These are phyloP conservation scores for Thaumatotibia leucotreta DNA, from an alignment of 1,140 invertebrate species.

Conservation along the genomic window DNA sequence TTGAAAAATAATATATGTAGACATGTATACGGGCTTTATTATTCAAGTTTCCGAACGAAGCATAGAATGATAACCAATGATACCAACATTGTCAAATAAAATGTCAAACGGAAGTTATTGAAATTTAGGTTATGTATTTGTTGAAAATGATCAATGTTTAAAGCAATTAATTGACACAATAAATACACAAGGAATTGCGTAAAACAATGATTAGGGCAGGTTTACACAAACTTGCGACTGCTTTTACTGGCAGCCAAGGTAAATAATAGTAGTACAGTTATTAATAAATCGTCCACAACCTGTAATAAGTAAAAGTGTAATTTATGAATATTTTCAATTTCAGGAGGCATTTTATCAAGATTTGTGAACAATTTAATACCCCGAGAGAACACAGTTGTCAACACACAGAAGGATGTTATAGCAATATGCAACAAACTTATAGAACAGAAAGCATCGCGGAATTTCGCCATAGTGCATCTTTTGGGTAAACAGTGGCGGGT, in stretches of 20 bases:
- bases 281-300: too few relatives aligned
- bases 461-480: constrained; percentile 92
- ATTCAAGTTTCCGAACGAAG: too few relatives aligned
- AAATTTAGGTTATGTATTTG: constrained; percentile 20
- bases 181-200: neutral
- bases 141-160: neutral
- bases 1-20: too few relatives aligned
- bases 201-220: constrained; percentile 46
- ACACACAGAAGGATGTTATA: constrained; percentile 60
- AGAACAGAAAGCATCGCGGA: constrained; percentile 79
- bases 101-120: neutral
- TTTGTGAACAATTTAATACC: constrained; percentile 45
- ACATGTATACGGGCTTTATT: too few relatives aligned
- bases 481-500: constrained; percentile 92
- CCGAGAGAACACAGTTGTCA: constrained; percentile 24
- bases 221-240: constrained; percentile 47
- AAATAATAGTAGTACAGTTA: too few relatives aligned
- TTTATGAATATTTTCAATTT: constrained; percentile 24
- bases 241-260: constrained; percentile 50
- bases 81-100: too few relatives aligned
- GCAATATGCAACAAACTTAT: constrained; percentile 64
- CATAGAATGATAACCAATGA: too few relatives aligned
- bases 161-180: neutral
- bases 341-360: constrained; percentile 57
- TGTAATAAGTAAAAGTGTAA: neutral